Percentiles rank a stretch among this genome's conserved stretches.
Evolutionary conservation across 2,797 vertebrate genomes (phyloP).

Genomic region (Xiphorhynchus erythropygius): DNA sequence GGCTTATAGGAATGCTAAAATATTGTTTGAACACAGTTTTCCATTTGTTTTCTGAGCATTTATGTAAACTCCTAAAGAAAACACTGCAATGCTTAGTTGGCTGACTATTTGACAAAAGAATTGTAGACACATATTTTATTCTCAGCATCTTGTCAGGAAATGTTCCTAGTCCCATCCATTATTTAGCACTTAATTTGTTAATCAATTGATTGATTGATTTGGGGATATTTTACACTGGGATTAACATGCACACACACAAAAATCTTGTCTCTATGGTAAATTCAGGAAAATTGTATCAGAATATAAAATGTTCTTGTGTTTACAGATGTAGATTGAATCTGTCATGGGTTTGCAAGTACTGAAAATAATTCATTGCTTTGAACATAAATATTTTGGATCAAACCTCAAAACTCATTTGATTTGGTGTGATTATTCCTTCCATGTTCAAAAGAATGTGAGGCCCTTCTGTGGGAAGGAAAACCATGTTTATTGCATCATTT

Average conservation of each 20-base stretch:
- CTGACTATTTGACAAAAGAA: conserved; percentile 71
- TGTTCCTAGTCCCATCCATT: conserved; percentile 63
- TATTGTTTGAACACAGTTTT: conserved; percentile 70
- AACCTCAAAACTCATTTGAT: conserved; percentile 1
- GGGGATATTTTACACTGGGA: conserved; percentile 57
- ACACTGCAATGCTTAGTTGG: conserved; percentile 69
- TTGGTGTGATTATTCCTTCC: background rate
- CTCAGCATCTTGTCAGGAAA: conserved; percentile 59
- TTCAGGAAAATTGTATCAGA: conserved; percentile 70
- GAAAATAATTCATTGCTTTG: conserved; percentile 61
- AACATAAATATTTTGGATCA: conserved; percentile 68
- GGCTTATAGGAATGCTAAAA: conserved; percentile 77
- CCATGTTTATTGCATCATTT: background rate
- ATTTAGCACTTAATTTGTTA: conserved; percentile 79
- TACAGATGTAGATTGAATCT: conserved; percentile 74
- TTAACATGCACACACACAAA: conserved; percentile 45
- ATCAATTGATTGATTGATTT: conserved; percentile 76
- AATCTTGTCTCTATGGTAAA: conserved; percentile 52
- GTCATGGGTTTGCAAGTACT: conserved; percentile 65
- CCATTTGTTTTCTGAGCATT: conserved; percentile 71
- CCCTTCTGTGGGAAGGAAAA: background rate
- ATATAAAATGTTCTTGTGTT: conserved; percentile 61
- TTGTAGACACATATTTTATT: conserved; percentile 76
- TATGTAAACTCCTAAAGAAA: conserved; percentile 72
- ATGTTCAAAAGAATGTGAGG: background rate